phyloP scores from a whole-genome alignment of 2,113 vertebrate species.

The Phylloscopus trochiloides region DNA sequence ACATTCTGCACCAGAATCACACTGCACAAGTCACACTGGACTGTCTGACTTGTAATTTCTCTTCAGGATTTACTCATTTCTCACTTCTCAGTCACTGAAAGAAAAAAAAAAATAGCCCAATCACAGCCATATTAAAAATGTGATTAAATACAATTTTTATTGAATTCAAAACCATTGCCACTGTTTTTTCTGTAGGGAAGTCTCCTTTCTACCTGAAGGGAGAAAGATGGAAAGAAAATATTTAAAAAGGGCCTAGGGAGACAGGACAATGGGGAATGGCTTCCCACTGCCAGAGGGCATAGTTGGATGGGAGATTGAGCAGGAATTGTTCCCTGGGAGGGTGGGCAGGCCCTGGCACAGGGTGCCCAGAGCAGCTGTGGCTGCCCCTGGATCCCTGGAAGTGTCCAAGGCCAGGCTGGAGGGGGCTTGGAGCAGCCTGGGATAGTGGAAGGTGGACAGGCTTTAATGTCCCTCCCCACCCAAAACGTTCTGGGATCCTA shows the following conservation, averaged over 20 bases:
- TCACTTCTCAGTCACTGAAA: not conserved
- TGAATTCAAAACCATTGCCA: not conserved
- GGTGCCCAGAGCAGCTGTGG: not conserved
- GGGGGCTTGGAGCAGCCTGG: not conserved
- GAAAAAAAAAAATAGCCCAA: not conserved
- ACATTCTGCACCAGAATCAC: not conserved
- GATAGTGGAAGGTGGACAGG: rapidly evolving
- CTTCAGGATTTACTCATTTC: not conserved
- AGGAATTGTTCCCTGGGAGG: not conserved
- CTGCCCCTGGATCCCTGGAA: not conserved
- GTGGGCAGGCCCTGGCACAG: not conserved
- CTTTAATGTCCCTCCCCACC: not conserved
- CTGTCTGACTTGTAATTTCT: not conserved
- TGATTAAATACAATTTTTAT: not conserved
- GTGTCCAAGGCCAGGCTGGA: not conserved
- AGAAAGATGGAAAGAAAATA: not conserved
- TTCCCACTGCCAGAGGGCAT: not conserved
- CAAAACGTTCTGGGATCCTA: not conserved
- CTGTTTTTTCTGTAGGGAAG: not conserved
- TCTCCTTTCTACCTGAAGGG: not conserved
- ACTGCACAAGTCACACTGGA: no score
- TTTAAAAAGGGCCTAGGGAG: not conserved
- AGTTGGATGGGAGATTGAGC: not conserved
- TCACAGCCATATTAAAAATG: not conserved
- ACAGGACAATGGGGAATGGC: not conserved